Evolutionary conservation across 64 coral and sea anemone genomes (phyloP).

Genomic region (Stichodactyla helianthus): DNA sequence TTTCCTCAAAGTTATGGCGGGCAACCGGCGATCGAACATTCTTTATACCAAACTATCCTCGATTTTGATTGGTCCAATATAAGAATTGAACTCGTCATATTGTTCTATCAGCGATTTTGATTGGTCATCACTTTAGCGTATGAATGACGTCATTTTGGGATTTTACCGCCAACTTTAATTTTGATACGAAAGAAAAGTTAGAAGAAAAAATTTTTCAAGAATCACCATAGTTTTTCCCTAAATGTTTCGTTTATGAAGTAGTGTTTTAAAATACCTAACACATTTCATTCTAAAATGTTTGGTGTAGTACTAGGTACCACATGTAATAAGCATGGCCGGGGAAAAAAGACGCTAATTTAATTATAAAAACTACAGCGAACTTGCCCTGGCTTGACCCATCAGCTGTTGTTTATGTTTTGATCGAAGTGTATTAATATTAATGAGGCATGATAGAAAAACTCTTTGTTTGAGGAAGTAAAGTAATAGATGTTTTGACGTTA

Average conservation of each 20-base stretch:
- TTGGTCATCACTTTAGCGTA: not conserved
- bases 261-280: not conserved
- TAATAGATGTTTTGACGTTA: not conserved
- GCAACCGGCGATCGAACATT: not conserved
- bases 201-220: not conserved
- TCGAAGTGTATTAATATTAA: not conserved
- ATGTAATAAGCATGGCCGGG: not conserved
- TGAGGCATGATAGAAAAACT: not conserved
- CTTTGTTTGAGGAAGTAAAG: conserved; percentile 1
- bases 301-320: not conserved
- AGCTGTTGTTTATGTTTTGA: not conserved
- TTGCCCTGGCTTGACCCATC: not conserved
- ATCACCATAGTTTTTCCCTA: not conserved
- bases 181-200: not conserved
- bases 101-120: not conserved
- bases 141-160: not conserved
- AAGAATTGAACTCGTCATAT: not conserved
- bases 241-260: not conserved
- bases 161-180: conserved; percentile 10
- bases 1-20: not conserved
- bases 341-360: not conserved
- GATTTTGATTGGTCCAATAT: not conserved
- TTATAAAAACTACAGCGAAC: not conserved
- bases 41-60: conserved; percentile 1
- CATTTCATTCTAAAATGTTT: not conserved